These are phyloP conservation scores for Acipenser oxyrinchus DNA, from an alignment of 2,797 vertebrate species.

Conservation along the genomic window DNA sequence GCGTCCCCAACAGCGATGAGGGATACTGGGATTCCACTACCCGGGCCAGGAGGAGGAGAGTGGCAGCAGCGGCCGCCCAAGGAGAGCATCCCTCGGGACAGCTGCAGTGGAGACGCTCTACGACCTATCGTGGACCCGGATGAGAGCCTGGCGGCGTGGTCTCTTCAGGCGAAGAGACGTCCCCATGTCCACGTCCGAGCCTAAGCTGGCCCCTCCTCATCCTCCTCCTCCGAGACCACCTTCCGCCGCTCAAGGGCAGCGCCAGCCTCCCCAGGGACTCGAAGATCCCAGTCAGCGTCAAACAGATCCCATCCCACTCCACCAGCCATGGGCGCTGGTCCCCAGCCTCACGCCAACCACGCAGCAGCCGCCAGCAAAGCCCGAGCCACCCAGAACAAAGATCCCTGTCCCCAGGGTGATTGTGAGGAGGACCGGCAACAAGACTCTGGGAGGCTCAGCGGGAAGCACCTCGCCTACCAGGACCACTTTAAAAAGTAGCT, in stretches of 20 bases:
- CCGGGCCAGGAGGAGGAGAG: constrained; percentile 77
- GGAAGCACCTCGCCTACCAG: constrained; percentile 56
- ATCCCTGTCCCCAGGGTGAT: constrained; percentile 94
- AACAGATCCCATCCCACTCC: constrained; percentile 72
- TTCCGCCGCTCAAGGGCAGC: constrained; percentile 78
- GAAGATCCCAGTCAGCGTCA: constrained; percentile 87
- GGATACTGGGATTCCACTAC: constrained; percentile 93
- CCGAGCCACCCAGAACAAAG: constrained; percentile 80
- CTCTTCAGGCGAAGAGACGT: constrained; percentile 39
- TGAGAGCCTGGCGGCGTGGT: constrained; percentile 53
- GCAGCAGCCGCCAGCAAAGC: constrained; percentile 66
- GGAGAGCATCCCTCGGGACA: constrained; percentile 69
- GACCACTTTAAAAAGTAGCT: constrained; percentile 76
- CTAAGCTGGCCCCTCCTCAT: constrained; percentile 60
- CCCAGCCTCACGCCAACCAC: constrained; percentile 56
- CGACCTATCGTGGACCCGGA: constrained; percentile 76
- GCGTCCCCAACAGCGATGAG: constrained; percentile 74
- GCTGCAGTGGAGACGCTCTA: constrained; percentile 88
- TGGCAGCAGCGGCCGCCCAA: constrained; percentile 53
- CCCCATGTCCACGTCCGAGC: constrained; percentile 64
- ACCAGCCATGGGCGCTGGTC: constrained; percentile 68
- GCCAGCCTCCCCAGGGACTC: constrained; percentile 82
- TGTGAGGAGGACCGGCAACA: constrained; percentile 79
- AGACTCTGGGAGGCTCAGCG: constrained; percentile 59
- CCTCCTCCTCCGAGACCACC: constrained; percentile 56